Evolutionary conservation across 2,888 invertebrate species (phyloP).

Genomic region (Rhingia campestris): DNA sequence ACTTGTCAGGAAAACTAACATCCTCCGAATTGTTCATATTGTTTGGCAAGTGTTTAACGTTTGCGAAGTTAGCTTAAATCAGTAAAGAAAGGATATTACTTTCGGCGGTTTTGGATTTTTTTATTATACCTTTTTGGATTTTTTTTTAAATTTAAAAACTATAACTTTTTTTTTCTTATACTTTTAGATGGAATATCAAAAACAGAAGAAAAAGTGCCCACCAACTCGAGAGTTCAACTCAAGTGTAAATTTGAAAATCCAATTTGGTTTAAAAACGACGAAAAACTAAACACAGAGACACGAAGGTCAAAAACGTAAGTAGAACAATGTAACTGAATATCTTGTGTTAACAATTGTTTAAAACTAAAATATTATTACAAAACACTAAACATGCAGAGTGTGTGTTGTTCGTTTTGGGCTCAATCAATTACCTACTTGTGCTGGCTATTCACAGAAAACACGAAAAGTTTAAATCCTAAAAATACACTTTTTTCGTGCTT

Average conservation of each 20-base stretch:
- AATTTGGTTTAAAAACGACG: constrained; percentile 75
- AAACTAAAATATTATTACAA: constrained; percentile 23
- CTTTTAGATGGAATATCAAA: constrained; percentile 64
- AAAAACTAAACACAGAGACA: constrained; percentile 63
- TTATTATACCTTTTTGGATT: too few species aligned
- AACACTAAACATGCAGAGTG: not conserved
- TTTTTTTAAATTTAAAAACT: not conserved
- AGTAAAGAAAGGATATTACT: not conserved
- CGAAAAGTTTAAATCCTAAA: constrained; percentile 23
- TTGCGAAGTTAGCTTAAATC: not conserved
- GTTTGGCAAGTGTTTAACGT: too few species aligned
- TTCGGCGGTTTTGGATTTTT: not conserved
- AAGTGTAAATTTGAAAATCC: constrained; percentile 74
- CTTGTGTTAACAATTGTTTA: constrained; percentile 20
- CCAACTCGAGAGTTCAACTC: constrained; percentile 71
- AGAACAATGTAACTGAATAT: constrained; percentile 26
- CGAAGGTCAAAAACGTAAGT: constrained; percentile 75
- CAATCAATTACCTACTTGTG: constrained; percentile 5
- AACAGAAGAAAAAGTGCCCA: constrained; percentile 70
- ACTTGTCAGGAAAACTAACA: too few species aligned
- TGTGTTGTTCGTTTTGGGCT: not conserved
- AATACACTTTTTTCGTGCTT: constrained; percentile 21
- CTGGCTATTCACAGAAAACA: not conserved
- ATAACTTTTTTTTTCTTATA: not conserved
- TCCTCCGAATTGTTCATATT: too few species aligned